Evolutionary conservation across 2,797 vertebrate species (phyloP).

Genomic region (Falco naumanni): DNA sequence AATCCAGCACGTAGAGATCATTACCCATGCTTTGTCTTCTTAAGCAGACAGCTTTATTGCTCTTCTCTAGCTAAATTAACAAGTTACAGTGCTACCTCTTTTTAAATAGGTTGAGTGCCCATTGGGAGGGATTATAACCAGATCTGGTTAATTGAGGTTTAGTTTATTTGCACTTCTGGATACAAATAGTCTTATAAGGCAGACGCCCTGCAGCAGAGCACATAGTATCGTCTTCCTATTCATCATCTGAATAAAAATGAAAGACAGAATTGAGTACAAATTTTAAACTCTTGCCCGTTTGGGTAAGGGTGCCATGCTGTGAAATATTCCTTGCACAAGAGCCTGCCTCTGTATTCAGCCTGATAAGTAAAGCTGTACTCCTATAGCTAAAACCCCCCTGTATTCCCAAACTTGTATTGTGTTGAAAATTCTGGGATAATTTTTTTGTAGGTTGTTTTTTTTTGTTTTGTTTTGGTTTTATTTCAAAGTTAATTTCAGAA

Average conservation of each 20-base stretch:
- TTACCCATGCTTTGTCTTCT: neutral
- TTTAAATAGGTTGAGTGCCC: neutral
- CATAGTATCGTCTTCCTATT: neutral
- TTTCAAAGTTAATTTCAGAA: neutral
- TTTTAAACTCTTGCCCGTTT: neutral
- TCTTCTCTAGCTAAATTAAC: slow-evolving; percentile 8
- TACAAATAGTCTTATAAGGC: neutral
- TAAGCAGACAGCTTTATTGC: neutral
- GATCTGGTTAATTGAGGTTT: slow-evolving; percentile 20
- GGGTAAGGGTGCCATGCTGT: neutral
- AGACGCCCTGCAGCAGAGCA: neutral
- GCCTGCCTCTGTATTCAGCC: neutral
- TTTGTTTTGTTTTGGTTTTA: too few relatives aligned
- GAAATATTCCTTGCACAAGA: neutral
- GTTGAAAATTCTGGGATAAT: neutral
- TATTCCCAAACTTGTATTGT: neutral
- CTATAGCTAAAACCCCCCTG: neutral
- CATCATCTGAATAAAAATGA: slow-evolving; percentile 28
- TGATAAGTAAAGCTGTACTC: neutral
- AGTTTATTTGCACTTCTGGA: slow-evolving; percentile 26
- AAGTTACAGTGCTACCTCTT: neutral
- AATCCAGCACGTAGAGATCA: neutral
- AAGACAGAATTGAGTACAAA: neutral
- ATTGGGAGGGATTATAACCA: slow-evolving; percentile 11
- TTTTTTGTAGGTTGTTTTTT: neutral